phyloP scores from a whole-genome alignment of 1,140 invertebrate genomes.

The Thaumetopoea pityocampa region DNA sequence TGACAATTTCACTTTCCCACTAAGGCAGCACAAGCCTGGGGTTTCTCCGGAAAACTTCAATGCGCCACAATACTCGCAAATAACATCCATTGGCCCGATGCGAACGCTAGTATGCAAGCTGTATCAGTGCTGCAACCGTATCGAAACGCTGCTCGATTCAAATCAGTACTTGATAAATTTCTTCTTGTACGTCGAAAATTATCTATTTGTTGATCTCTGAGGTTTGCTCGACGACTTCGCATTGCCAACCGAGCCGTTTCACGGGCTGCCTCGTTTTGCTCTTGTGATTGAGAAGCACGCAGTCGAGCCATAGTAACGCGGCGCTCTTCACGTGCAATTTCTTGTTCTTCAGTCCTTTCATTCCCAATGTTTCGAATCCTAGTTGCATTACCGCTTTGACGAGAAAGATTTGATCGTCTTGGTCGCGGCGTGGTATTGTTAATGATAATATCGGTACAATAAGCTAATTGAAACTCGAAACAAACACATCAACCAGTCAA shows the following conservation, averaged over 20 bases:
- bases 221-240: constrained; percentile 33
- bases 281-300: too few relatives aligned
- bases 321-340: too few relatives aligned
- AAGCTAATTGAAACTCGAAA: too few relatives aligned
- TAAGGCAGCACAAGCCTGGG: constrained; percentile 37
- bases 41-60: constrained; percentile 49
- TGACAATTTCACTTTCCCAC: constrained; percentile 23
- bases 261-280: too few relatives aligned
- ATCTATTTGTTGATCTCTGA: constrained; percentile 36
- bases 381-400: too few relatives aligned
- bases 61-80: constrained; percentile 29
- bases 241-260: constrained; percentile 43
- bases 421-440: too few relatives aligned
- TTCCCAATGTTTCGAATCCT: too few relatives aligned
- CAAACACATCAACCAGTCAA: too few relatives aligned
- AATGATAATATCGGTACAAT: too few relatives aligned
- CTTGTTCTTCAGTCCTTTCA: too few relatives aligned
- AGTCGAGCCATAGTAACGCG: too few relatives aligned
- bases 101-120: constrained; percentile 31
- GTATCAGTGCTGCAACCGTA: constrained; percentile 48
- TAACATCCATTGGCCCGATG: constrained; percentile 29
- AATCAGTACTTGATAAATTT: constrained; percentile 36
- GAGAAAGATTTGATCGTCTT: too few relatives aligned
- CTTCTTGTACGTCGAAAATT: constrained; percentile 43
- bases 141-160: constrained; percentile 31